Conservation (phyloP, 1,140 invertebrate genomes). For the Trichonephila clavipes region DNA sequence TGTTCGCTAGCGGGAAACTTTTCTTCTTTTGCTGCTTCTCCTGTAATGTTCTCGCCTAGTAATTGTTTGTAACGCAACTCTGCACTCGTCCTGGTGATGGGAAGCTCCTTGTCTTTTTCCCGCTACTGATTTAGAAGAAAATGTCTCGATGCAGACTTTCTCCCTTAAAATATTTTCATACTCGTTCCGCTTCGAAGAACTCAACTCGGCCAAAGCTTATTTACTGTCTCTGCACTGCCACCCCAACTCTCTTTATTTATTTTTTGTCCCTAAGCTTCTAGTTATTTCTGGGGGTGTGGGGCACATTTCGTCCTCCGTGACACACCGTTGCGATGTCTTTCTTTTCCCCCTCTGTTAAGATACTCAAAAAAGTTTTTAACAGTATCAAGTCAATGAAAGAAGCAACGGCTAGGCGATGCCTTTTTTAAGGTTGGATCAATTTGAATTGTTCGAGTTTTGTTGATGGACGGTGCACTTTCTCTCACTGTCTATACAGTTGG, state of each 20-base stretch:
- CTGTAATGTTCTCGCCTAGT: conserved; percentile 73
- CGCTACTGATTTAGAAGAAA: conserved; percentile 49
- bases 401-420: conserved; percentile 6
- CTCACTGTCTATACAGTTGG: not conserved
- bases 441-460: conserved; percentile 19
- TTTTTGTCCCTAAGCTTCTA: conserved; percentile 59
- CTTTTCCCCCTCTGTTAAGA: not conserved
- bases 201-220: conserved; percentile 70
- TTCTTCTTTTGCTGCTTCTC: conserved; percentile 48
- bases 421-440: conserved; percentile 11
- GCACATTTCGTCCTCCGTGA: not conserved
- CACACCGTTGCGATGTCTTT: not conserved
- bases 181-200: conserved; percentile 73
- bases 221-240: conserved; percentile 30
- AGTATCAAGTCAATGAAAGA: conserved; percentile 51
- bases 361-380: conserved; percentile 45
- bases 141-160: conserved; percentile 55
- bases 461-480: not conserved
- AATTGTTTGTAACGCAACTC: conserved; percentile 77
- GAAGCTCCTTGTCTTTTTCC: conserved; percentile 36
- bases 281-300: conserved; percentile 26
- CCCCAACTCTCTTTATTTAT: not conserved
- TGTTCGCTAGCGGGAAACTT: conserved; percentile 70
- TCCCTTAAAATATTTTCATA: conserved; percentile 68
- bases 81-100: conserved; percentile 74